Conservation (phyloP, 2,113 vertebrate genomes). For the Ictalurus punctatus region DNA sequence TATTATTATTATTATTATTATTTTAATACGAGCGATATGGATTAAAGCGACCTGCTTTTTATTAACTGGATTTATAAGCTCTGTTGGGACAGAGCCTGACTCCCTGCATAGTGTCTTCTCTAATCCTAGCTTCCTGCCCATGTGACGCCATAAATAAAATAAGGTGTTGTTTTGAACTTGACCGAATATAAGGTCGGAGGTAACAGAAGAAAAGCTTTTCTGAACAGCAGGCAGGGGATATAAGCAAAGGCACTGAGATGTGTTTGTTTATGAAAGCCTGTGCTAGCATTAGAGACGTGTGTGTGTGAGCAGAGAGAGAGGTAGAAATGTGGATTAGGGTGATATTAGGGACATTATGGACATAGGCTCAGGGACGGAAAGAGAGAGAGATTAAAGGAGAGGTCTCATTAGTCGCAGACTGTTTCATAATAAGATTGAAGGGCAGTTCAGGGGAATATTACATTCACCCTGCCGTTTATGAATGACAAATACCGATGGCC, state of each 20-base stretch:
- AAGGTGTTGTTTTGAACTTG: neutral
- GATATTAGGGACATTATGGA: constrained; percentile 40
- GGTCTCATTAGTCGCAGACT: constrained; percentile 55
- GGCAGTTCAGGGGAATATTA: constrained; percentile 49
- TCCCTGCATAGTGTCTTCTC: neutral
- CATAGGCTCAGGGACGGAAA: neutral
- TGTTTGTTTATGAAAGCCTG: neutral
- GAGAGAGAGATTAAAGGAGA: constrained; percentile 18
- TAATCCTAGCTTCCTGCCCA: neutral
- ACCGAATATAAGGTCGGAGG: neutral
- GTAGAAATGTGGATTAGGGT: constrained; percentile 29
- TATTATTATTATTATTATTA: neutral
- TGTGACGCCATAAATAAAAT: neutral
- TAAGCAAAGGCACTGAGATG: neutral
- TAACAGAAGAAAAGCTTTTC: neutral
- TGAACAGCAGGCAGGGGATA: constrained; percentile 26
- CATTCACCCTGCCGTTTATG: constrained; percentile 40
- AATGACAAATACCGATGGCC: constrained; percentile 37
- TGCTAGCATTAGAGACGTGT: neutral
- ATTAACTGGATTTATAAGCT: neutral
- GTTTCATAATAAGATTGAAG: constrained; percentile 55
- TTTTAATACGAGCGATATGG: neutral
- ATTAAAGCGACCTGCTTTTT: neutral
- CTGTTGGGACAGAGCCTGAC: neutral
- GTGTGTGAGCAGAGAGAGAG: neutral